Conservation (phyloP, 37 sponge, comb jelly and placozoan species). For the Spongilla lacustris region DNA sequence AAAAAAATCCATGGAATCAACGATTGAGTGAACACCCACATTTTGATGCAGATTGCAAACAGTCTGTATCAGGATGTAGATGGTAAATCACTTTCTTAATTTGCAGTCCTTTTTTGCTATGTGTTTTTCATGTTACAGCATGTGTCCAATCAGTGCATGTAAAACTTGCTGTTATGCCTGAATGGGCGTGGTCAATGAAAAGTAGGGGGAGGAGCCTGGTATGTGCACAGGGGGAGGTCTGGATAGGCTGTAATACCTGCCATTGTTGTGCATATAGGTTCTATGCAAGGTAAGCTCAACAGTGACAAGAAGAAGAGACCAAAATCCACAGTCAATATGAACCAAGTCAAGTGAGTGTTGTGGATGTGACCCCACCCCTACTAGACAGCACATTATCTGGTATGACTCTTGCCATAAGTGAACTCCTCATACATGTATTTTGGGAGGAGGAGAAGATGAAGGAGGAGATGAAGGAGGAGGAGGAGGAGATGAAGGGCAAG, state of each 20-base stretch:
- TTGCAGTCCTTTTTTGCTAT: no score
- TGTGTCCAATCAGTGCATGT: not conserved
- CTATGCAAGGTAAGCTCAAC: constrained; percentile 62
- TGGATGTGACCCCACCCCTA: not conserved
- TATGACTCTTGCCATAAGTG: no score
- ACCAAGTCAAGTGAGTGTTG: constrained; percentile 69
- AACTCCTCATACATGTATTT: no score
- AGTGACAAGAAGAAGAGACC: constrained; percentile 49
- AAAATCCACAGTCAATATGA: constrained; percentile 60
- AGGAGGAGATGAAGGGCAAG: no score
- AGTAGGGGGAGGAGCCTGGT: not conserved
- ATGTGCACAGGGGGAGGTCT: not conserved
- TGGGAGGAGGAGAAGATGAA: no score
- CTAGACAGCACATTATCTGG: not conserved
- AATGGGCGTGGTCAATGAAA: not conserved
- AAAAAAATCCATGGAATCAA: no score
- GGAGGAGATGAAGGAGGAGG: no score
- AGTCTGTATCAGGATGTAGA: no score
- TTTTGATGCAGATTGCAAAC: no score
- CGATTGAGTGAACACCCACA: no score
- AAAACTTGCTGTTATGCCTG: not conserved
- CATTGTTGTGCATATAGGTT: constrained; percentile 26
- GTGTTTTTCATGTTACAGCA: no score
- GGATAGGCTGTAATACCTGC: not conserved
- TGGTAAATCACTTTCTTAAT: no score